Base-by-base conservation (phyloP, 2,888 invertebrate species). In the Lepeophtheirus nordmannii region DNA sequence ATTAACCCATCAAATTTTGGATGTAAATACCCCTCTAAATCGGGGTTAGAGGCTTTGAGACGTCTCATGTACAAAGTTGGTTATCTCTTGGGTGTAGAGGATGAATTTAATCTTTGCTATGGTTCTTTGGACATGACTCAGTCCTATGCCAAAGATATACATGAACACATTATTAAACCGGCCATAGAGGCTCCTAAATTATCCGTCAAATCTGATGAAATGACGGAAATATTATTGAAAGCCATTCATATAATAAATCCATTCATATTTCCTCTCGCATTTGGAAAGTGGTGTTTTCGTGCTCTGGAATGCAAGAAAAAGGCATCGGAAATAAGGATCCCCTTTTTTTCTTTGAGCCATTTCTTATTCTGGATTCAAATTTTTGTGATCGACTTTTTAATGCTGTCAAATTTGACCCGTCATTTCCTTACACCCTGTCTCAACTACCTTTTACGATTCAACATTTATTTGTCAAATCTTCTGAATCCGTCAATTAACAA, bases 31-130 rank as follows among this genome's bases (percentile, higher is more conserved):
- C 75, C 80, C 3, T 79, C 78, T 11, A 75, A 78, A 0, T 82
- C 80, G 58, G 85, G 88, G 69, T 78, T 87, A 72, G 85, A 86
- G 63, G 85, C 83, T 1, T 85, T 87, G 68, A 77, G 86, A 9
- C 89, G 92, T 74, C 81, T 88, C 72, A 92, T 91, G 92, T 81
- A 84, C 68, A 85, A 86, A 0, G 78, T 92, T 59, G 90, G 89
- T 0, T 80, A 84, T 72, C 77, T 88, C 73, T 78, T 92, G 69
- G 93, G 93, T 2, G 82, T 92, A 68, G 82, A 87, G 70, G 89
- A 92, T 71, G 82, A 80, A 84, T 85, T 71, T 68, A 78, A 78
- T 69, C 74, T 77, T 58, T 78, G 78, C 67, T 70, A 71, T 1
- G 78, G 76, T 1, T 71, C 71, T 22, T 68, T 76, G 58, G 69